Conservation (phyloP, 2,888 invertebrate genomes). For the Pheosia tremula region DNA sequence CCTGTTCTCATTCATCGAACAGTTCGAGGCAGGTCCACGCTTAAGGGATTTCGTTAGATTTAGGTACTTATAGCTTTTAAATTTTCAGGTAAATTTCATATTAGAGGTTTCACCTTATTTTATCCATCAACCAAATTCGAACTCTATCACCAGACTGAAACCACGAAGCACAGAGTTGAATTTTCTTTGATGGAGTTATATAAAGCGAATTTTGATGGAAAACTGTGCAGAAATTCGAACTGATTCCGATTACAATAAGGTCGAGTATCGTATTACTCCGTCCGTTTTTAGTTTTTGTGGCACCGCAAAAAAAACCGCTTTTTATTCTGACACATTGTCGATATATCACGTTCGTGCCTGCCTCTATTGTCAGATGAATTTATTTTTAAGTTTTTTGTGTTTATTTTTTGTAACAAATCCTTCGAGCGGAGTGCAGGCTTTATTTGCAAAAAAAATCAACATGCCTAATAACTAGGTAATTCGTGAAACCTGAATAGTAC, state of each 20-base stretch:
- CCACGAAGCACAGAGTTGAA: background rate
- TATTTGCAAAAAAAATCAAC: slow-evolving; percentile 10
- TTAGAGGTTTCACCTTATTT: background rate
- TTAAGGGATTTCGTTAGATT: slow-evolving; percentile 16
- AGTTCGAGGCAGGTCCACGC: slow-evolving; percentile 14
- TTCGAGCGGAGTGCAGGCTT: slow-evolving; percentile 13
- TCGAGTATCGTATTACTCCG: background rate
- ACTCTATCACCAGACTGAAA: background rate
- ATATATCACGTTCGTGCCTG: slow-evolving; percentile 36
- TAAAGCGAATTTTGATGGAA: background rate
- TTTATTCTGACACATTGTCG: slow-evolving; percentile 28
- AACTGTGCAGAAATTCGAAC: background rate
- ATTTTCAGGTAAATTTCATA: slow-evolving; percentile 10
- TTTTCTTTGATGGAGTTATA: slow-evolving; percentile 3
- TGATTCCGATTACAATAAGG: background rate
- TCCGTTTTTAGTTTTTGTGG: background rate
- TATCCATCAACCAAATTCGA: no score
- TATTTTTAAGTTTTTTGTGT: slow-evolving; percentile 20
- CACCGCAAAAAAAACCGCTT: slow-evolving; percentile 12
- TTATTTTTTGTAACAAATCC: slow-evolving; percentile 18
- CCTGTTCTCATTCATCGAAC: slow-evolving; percentile 13
- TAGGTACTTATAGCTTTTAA: slow-evolving; percentile 4
- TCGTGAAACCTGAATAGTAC: background rate
- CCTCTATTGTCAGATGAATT: slow-evolving; percentile 30
- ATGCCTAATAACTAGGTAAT: slow-evolving; percentile 1